Percentiles rank a stretch among this genome's conserved stretches.
Conservation (phyloP, 2,797 vertebrate species). For the Sebastes minor region DNA sequence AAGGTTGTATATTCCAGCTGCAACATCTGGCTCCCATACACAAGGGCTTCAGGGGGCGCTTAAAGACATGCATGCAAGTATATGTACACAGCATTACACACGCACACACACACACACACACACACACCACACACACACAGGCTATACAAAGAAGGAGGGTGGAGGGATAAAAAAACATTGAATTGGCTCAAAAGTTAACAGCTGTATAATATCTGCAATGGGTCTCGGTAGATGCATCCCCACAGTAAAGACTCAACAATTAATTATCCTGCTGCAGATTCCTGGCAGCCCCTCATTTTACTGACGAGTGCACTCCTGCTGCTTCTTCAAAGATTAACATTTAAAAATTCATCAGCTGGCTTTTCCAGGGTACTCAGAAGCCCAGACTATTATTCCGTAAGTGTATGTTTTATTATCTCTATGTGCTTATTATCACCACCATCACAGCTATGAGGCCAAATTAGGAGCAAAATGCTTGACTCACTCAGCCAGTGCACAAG, state of each 20-base stretch:
- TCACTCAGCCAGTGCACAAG: slow-evolving; percentile 34
- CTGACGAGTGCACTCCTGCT: slow-evolving; percentile 78
- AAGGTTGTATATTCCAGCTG: slow-evolving; percentile 59
- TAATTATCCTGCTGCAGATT: slow-evolving; percentile 84
- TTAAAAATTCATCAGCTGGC: slow-evolving; percentile 80
- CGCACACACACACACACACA: slow-evolving; percentile 40
- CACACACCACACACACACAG: slow-evolving; percentile 45
- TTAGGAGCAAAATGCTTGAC: slow-evolving; percentile 55
- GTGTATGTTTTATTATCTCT: slow-evolving; percentile 74
- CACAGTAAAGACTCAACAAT: slow-evolving; percentile 82
- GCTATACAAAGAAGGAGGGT: slow-evolving; percentile 44
- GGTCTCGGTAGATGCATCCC: slow-evolving; percentile 82
- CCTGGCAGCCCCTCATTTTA: slow-evolving; percentile 78
- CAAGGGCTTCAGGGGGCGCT: slow-evolving; percentile 67
- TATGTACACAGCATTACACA: slow-evolving; percentile 49
- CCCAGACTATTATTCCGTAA: slow-evolving; percentile 61
- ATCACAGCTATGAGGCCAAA: slow-evolving; percentile 55
- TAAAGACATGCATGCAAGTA: slow-evolving; percentile 59
- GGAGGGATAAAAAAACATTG: slow-evolving; percentile 71
- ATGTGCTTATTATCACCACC: slow-evolving; percentile 63
- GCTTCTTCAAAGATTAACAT: slow-evolving; percentile 82
- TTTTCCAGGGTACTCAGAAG: slow-evolving; percentile 72
- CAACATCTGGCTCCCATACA: slow-evolving; percentile 75
- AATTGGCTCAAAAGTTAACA: slow-evolving; percentile 86
- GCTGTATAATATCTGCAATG: slow-evolving; percentile 85